phyloP scores from a whole-genome alignment of 1,140 invertebrate genomes.

The Heterodera schachtii region DNA sequence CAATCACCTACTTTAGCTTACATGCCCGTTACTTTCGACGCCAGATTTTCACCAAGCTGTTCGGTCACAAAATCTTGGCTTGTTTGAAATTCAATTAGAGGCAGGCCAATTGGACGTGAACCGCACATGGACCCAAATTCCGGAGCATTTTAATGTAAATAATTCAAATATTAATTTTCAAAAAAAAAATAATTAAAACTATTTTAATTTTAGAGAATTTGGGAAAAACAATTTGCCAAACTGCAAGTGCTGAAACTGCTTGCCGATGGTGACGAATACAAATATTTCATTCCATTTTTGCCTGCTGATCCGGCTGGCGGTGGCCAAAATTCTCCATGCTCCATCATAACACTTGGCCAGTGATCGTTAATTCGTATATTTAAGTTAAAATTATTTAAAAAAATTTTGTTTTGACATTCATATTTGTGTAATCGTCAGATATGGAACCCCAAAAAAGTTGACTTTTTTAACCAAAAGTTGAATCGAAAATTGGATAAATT shows the following conservation, averaged over 20 bases:
- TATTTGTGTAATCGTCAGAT: too few species aligned
- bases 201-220: background rate
- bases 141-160: background rate
- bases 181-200: background rate
- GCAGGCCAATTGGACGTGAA: background rate
- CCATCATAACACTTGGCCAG: slow-evolving; percentile 8
- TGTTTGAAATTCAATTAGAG: background rate
- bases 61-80: background rate
- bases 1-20: background rate
- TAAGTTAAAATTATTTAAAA: background rate
- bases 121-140: background rate
- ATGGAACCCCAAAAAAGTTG: too few species aligned
- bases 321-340: background rate
- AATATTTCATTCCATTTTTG: slow-evolving; percentile 5
- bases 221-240: background rate
- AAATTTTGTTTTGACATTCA: background rate
- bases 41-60: background rate
- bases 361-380: background rate
- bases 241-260: background rate
- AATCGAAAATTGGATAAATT: too few species aligned
- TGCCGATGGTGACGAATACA: background rate
- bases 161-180: background rate
- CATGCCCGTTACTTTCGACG: background rate
- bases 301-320: background rate
- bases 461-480: too few species aligned